Conservation (phyloP, 2,888 invertebrate species). For the Encarsia formosa region DNA sequence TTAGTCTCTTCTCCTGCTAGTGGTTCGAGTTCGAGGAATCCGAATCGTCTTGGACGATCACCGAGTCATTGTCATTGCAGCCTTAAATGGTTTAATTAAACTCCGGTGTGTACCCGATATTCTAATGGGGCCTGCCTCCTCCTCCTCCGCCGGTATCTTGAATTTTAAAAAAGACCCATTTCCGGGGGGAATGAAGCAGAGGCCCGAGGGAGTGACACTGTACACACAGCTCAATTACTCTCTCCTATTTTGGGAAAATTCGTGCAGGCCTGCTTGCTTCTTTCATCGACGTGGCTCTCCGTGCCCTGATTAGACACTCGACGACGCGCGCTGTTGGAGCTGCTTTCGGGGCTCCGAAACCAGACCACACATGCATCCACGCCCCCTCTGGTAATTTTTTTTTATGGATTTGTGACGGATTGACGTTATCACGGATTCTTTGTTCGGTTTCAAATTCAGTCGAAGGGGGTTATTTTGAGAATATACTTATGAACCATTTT, state of each 20-base stretch:
- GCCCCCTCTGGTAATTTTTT: too few species aligned
- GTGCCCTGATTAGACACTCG: conserved; percentile 18
- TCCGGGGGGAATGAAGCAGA: conserved; percentile 17
- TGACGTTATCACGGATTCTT: too few species aligned
- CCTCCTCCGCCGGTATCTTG: not conserved
- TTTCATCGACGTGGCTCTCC: not conserved
- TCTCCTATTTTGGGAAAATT: conserved; percentile 21
- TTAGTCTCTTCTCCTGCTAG: conserved; percentile 8
- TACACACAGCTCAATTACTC: not conserved
- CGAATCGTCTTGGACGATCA: conserved; percentile 17
- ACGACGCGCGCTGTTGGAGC: conserved; percentile 14
- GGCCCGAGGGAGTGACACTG: conserved; percentile 19
- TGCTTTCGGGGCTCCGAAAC: not conserved
- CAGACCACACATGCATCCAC: not conserved
- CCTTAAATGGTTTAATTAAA: conserved; percentile 24
- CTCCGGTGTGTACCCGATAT: too few species aligned
- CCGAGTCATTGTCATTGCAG: conserved; percentile 15
- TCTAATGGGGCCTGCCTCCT: too few species aligned
- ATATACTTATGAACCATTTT: too few species aligned
- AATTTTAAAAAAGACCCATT: conserved; percentile 21
- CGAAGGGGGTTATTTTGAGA: too few species aligned
- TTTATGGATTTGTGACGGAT: too few species aligned
- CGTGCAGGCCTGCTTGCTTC: not conserved
- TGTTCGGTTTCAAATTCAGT: too few species aligned
- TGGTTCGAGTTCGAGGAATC: conserved; percentile 7